Conservation (phyloP, 1,140 invertebrate genomes). For the silkworm (Bombyx mori) region DNA sequence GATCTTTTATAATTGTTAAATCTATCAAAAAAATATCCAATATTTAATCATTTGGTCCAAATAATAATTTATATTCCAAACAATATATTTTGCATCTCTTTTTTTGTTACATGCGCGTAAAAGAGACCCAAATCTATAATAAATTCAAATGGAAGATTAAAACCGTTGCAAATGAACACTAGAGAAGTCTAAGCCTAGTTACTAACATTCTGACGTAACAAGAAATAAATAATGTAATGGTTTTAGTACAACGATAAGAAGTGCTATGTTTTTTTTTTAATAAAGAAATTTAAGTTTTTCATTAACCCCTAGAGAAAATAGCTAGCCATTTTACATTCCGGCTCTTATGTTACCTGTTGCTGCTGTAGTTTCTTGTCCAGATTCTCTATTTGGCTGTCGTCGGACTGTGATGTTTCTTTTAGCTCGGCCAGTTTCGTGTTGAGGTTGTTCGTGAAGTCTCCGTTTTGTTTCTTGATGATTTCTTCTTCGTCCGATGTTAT, state of each 20-base stretch:
- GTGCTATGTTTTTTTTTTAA: neutral
- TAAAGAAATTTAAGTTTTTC: neutral
- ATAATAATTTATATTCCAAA: too few relatives aligned
- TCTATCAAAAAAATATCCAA: too few relatives aligned
- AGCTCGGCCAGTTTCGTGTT: conserved; percentile 45
- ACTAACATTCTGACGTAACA: too few relatives aligned
- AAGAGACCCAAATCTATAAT: too few relatives aligned
- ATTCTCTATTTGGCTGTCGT: conserved; percentile 44
- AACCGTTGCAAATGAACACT: too few relatives aligned
- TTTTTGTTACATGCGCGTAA: too few relatives aligned
- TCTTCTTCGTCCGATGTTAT: conserved; percentile 82
- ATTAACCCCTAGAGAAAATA: neutral
- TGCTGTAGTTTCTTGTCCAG: conserved; percentile 61
- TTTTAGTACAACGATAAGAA: neutral
- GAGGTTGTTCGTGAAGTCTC: conserved; percentile 42
- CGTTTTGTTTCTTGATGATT: conserved; percentile 75
- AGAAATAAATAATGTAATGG: too few relatives aligned
- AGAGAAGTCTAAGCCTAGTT: too few relatives aligned
- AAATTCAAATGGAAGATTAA: too few relatives aligned
- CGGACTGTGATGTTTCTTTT: conserved; percentile 16
- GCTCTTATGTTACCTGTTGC: conserved; percentile 49
- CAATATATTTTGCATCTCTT: too few relatives aligned
- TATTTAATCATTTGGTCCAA: too few relatives aligned
- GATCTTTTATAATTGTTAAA: too few relatives aligned
- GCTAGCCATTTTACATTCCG: neutral